phyloP scores from a whole-genome alignment of 1,140 invertebrate genomes.

The Rhopalosiphum maidis region DNA sequence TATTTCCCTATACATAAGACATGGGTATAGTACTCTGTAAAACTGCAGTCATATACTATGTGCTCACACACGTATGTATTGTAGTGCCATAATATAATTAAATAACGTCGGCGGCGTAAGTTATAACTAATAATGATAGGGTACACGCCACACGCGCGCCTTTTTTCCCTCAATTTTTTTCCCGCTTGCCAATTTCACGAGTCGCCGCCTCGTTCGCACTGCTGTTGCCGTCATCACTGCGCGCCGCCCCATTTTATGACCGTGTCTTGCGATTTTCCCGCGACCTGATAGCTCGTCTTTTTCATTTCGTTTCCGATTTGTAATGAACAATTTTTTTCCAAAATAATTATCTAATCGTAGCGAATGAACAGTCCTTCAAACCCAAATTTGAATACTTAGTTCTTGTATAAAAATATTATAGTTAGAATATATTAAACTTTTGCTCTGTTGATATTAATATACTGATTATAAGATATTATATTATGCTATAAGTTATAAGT shows the following conservation, averaged over 20 bases:
- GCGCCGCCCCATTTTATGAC: background rate
- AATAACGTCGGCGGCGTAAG: slow-evolving; percentile 15
- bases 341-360: background rate
- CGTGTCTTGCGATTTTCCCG: background rate
- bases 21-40: background rate
- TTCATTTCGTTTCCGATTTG: background rate
- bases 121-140: slow-evolving; percentile 27
- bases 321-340: background rate
- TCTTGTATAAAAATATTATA: background rate
- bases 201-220: background rate
- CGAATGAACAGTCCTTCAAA: background rate
- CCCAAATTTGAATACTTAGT: background rate
- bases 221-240: background rate
- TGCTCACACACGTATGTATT: background rate
- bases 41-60: background rate
- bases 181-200: slow-evolving; percentile 8
- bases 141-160: background rate
- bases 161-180: background rate
- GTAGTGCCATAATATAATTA: background rate
- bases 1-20: background rate
- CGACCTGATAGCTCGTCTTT: background rate
- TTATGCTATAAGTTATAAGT: too few relatives aligned
- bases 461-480: too few relatives aligned
- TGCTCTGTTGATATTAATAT: too few relatives aligned
- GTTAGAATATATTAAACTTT: too few relatives aligned